Evolutionary conservation across 2,113 vertebrate genomes (phyloP).

Genomic region (Montifringilla adamsi): DNA sequence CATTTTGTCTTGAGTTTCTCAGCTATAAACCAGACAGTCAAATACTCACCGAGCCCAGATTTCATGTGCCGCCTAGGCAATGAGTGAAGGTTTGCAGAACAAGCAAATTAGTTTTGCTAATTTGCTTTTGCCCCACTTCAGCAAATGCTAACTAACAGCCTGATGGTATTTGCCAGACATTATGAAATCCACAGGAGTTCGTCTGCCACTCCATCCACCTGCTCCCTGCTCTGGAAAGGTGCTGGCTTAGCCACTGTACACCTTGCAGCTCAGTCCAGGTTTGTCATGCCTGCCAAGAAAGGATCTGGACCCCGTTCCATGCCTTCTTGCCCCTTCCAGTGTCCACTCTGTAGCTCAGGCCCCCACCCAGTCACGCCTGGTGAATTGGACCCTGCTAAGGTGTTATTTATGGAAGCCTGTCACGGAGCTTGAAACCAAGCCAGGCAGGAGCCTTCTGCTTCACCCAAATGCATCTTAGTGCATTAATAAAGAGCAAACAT

Average conservation of each 20-base stretch:
- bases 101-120: neutral
- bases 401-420: conserved; percentile 46
- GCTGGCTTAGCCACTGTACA: neutral
- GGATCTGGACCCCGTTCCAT: neutral
- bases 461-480: conserved; percentile 31
- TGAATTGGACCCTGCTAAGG: neutral
- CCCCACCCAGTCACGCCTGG: neutral
- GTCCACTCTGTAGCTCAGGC: neutral
- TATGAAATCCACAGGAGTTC: neutral
- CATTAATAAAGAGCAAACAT: conserved; percentile 62
- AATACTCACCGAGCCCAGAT: neutral
- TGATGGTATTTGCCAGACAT: neutral
- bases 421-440: conserved; percentile 7
- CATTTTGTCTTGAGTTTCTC: neutral
- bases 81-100: neutral
- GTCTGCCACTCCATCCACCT: neutral
- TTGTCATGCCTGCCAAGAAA: neutral
- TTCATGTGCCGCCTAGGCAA: neutral
- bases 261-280: neutral
- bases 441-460: conserved; percentile 39
- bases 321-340: neutral
- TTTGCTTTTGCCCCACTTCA: neutral
- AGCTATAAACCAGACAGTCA: neutral
- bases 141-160: neutral
- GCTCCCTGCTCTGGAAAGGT: neutral